Base-by-base conservation (phyloP, 2,113 vertebrate genomes). In the Myocastor coypus region DNA sequence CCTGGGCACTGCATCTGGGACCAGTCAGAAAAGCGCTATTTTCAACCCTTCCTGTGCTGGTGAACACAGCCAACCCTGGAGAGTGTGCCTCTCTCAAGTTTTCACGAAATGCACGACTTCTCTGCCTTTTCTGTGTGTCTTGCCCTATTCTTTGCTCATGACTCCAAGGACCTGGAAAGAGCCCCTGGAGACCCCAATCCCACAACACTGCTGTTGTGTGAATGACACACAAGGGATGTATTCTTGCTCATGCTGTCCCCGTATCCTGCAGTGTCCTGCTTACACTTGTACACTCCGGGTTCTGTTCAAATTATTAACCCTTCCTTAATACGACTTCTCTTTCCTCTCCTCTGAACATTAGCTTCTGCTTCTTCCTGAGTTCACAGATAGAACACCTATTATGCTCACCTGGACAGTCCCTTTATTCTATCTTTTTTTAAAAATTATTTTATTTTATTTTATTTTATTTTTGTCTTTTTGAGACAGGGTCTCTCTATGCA, bases 161-260 rank as follows among this genome's bases (percentile, higher is more conserved):
- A 19, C 55, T 14, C 55, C 55, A 57, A 57, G 55, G 17, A 57
- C 55, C 17, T 57, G 55, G 55, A 57, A 57, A 57, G 73, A 28
- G 28, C 40, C 73, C 24, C 0, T 14, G 24, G 73, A 12, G 40
- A 0, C 40, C 24, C 73, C 40, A 26, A 46, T 46, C 40, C 22
- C 11, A 28, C 14, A 46, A 75, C 12, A 14, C 37, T 46, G 73
- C 40, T 20, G 24, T 63, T 63, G 22, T 13, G 16, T 12, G 2
- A 2, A 0, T 0, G 2, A 7, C 57, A 7, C 52, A 66, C 10
- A 17, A 16, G 16, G 52, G 13, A 3, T 66, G 13, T 1, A 2
- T 9, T 7, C 0, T 42, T 42, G 78, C 17, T 93, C n/a, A 40
- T 0, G 3, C 1, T 11, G 3, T 3, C 24, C 30, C 84, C 28